A percentile compares a stretch with the other conserved stretches of the same genome.
phyloP scores from a whole-genome alignment of 2,113 vertebrate species.

The Miniopterus natalensis region DNA sequence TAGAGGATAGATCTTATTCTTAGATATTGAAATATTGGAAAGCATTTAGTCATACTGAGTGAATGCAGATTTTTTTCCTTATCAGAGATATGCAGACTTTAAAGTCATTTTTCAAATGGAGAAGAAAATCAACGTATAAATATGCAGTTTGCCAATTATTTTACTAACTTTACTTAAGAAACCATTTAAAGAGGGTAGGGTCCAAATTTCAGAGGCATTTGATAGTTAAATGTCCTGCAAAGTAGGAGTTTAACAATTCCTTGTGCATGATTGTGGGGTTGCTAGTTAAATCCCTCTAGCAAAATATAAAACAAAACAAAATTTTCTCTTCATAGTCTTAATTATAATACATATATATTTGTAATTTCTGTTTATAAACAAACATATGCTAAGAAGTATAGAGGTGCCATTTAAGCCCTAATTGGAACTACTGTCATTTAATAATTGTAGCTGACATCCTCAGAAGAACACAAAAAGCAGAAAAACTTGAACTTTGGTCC shows the following conservation, averaged over 20 bases:
- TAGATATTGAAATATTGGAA: constrained; percentile 65
- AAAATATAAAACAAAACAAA: constrained; percentile 37
- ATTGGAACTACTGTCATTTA: neutral
- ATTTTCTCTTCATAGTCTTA: neutral
- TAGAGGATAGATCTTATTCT: constrained; percentile 54
- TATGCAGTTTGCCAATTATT: constrained; percentile 3
- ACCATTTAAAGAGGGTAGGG: neutral
- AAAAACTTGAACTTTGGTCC: neutral
- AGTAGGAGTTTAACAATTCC: neutral
- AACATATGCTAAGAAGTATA: neutral
- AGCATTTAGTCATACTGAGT: constrained; percentile 56
- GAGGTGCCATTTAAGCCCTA: neutral
- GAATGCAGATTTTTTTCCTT: constrained; percentile 67
- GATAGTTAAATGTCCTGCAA: neutral
- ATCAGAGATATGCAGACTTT: constrained; percentile 73
- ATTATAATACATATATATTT: neutral
- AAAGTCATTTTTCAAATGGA: constrained; percentile 16
- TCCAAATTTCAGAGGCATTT: neutral
- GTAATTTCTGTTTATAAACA: neutral
- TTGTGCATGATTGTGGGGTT: neutral
- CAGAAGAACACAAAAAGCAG: neutral
- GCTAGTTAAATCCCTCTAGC: neutral
- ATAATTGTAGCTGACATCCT: neutral
- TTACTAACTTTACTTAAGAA: neutral
- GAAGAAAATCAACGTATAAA: constrained; percentile 21